phyloP scores from a whole-genome alignment of 2,888 invertebrate genomes.

The Thumatha senex region DNA sequence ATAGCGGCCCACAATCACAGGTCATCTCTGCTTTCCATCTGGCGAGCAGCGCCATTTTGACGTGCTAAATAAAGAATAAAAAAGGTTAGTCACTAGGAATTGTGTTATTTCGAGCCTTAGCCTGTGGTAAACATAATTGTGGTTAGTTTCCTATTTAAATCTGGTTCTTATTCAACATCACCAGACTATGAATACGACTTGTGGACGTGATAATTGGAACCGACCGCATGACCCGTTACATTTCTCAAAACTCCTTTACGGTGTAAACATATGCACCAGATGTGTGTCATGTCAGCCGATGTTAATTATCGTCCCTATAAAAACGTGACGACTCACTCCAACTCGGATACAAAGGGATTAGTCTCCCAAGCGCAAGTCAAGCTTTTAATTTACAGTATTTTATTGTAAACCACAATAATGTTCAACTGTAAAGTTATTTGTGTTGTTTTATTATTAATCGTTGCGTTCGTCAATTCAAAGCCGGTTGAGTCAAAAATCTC shows the following conservation, averaged over 20 bases:
- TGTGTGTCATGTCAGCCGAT: conserved; percentile 65
- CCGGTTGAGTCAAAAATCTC: conserved; percentile 38
- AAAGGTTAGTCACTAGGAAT: no score
- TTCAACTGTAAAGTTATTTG: conserved; percentile 40
- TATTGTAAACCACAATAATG: conserved; percentile 34
- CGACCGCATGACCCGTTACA: conserved; percentile 72
- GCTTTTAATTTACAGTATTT: neutral
- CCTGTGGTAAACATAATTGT: no score
- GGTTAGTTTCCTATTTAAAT: conserved; percentile 16
- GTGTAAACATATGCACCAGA: conserved; percentile 71
- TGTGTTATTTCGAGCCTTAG: no score
- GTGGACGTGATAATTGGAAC: conserved; percentile 72
- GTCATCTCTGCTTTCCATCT: no score
- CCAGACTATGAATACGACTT: conserved; percentile 58
- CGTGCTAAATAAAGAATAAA: no score
- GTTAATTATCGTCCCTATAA: conserved; percentile 59
- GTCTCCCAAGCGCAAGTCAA: conserved; percentile 31
- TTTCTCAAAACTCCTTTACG: conserved; percentile 67
- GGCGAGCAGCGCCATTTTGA: no score
- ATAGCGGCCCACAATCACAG: no score
- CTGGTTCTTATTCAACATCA: conserved; percentile 26
- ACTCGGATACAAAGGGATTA: conserved; percentile 58
- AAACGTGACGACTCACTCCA: conserved; percentile 43
- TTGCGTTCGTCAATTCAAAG: conserved; percentile 42
- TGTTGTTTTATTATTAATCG: conserved; percentile 38